Evolutionary conservation across 2,797 vertebrate genomes (phyloP).

Genomic region (Columba guinea): DNA sequence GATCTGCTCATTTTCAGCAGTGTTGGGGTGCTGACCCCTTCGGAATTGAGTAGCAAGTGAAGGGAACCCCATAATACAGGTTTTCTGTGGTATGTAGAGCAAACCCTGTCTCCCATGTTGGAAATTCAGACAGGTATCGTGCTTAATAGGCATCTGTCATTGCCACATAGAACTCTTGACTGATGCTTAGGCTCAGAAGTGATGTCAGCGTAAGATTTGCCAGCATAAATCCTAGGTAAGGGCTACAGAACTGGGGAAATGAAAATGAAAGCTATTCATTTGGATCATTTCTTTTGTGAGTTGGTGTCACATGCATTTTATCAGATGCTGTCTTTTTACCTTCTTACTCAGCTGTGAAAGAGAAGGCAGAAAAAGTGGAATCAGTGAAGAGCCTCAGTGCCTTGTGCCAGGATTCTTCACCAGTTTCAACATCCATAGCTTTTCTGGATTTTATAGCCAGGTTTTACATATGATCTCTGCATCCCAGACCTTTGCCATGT

Average conservation of each 20-base stretch:
- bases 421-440: neutral
- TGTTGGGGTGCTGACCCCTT: neutral
- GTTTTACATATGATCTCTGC: neutral
- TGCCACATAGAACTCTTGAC: neutral
- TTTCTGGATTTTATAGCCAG: constrained; percentile 43
- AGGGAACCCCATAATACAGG: neutral
- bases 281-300: neutral
- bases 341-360: constrained; percentile 8
- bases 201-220: neutral
- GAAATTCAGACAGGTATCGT: neutral
- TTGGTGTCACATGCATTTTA: neutral
- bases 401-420: neutral
- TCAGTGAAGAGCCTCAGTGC: neutral
- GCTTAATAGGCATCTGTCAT: neutral
- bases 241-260: neutral
- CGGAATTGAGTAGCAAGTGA: neutral
- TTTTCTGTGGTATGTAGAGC: neutral
- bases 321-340: neutral
- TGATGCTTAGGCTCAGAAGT: neutral
- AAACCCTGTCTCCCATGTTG: fast-evolving
- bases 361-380: neutral
- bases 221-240: neutral
- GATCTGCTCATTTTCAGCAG: neutral
- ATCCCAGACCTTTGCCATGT: constrained; percentile 28
- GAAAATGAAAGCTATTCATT: neutral